phyloP scores from a whole-genome alignment of 2,888 invertebrate genomes.

The Hemicrepidius hirtus region DNA sequence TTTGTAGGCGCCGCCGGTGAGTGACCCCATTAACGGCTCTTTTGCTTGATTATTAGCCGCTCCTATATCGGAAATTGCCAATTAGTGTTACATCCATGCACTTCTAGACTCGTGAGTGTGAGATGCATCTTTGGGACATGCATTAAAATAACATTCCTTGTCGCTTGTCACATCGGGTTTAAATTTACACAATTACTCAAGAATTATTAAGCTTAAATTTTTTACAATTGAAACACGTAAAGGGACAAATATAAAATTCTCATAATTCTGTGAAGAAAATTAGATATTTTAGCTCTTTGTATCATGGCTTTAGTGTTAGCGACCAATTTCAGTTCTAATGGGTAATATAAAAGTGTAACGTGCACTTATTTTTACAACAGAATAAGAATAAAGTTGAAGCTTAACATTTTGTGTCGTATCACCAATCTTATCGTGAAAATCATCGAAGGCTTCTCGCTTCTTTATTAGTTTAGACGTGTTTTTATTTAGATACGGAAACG shows the following conservation, averaged over 20 bases:
- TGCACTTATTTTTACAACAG: constrained; percentile 24
- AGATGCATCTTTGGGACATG: constrained; percentile 20
- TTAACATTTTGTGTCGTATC: constrained; percentile 19
- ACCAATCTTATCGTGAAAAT: constrained; percentile 34
- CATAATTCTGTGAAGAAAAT: background rate
- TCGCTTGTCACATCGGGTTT: constrained; percentile 10
- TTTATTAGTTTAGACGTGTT: constrained; percentile 41
- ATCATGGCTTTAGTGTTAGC: constrained; percentile 2
- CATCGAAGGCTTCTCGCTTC: constrained; percentile 36
- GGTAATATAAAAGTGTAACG: constrained; percentile 7
- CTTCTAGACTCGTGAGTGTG: constrained; percentile 38
- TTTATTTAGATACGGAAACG: constrained; percentile 45
- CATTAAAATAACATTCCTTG: background rate
- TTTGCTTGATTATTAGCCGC: constrained; percentile 63
- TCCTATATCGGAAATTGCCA: constrained; percentile 67
- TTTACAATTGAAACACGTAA: no score
- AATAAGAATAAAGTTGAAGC: constrained; percentile 22
- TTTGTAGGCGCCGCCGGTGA: constrained; percentile 54
- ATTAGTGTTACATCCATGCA: constrained; percentile 62
- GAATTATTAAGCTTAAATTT: no score
- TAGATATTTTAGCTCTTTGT: constrained; percentile 7
- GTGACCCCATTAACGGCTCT: constrained; percentile 60
- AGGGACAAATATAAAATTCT: no score
- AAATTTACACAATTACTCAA: background rate
- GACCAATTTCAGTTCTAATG: constrained; percentile 17